A percentile compares a stretch with the other conserved stretches of the same genome.
Evolutionary conservation across 2,888 invertebrate genomes (phyloP).

Genomic region (Dolichopus griseipennis): DNA sequence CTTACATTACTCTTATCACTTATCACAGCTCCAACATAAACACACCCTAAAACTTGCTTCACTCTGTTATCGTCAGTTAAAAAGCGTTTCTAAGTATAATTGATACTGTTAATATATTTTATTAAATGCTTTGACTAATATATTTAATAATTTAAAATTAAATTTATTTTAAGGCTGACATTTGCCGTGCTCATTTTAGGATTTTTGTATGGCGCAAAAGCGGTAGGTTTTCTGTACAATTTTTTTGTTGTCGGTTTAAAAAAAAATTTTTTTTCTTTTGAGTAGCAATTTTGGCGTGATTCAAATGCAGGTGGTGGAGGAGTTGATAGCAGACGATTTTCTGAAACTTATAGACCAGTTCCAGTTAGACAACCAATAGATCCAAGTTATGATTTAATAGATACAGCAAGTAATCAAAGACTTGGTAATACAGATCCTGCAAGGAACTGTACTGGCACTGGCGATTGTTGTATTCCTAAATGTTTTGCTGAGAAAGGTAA

Average conservation of each 20-base stretch:
- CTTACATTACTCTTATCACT: no score
- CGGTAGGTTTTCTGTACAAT: conserved; percentile 29
- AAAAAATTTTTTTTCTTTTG: no score
- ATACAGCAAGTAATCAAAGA: conserved; percentile 32
- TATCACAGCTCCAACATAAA: no score
- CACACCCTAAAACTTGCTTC: no score
- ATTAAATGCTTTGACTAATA: no score
- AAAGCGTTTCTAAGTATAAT: no score
- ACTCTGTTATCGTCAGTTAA: no score
- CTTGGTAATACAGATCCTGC: conserved; percentile 43
- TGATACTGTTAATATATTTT: no score
- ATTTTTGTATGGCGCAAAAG: conserved; percentile 33
- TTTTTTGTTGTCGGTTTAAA: no score
- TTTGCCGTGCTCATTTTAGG: conserved; percentile 38
- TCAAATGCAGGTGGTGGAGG: conserved; percentile 29
- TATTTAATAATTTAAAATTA: neutral
- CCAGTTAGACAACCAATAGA: conserved; percentile 32
- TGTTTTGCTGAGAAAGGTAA: conserved; percentile 84
- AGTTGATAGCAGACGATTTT: conserved; percentile 11
- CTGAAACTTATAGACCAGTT: conserved; percentile 28
- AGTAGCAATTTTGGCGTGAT: conserved; percentile 43
- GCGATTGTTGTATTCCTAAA: conserved; percentile 70
- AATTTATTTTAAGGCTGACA: conserved; percentile 34
- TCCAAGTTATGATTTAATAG: conserved; percentile 38
- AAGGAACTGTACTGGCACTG: conserved; percentile 57